These are phyloP conservation scores for Gyps fulvus DNA, from an alignment of 2,113 vertebrate genomes.

Conservation along the genomic window DNA sequence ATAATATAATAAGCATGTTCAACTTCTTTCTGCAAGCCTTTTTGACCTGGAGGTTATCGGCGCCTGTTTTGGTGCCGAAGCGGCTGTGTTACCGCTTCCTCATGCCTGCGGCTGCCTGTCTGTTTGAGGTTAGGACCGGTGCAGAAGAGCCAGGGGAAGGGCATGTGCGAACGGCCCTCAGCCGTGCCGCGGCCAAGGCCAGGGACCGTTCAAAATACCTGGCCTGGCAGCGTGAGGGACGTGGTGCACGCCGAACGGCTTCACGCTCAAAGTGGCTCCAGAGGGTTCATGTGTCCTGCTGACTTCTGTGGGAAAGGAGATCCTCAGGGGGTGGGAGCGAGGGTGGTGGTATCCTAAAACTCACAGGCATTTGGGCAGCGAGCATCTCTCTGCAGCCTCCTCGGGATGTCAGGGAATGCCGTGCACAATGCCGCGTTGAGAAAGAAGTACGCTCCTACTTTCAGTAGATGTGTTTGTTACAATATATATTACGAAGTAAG, in stretches of 20 bases:
- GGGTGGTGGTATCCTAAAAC: neutral
- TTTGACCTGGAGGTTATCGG: neutral
- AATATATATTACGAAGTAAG: neutral
- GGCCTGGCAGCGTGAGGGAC: neutral
- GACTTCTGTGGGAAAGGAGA: neutral
- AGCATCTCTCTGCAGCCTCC: neutral
- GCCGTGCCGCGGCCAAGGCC: accelerated
- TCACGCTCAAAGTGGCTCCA: neutral
- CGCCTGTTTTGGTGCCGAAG: accelerated
- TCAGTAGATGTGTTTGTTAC: neutral
- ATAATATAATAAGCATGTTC: neutral
- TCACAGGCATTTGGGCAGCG: accelerated
- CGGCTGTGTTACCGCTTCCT: neutral
- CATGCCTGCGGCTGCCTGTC: neutral
- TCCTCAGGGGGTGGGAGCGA: accelerated
- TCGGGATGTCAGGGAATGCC: neutral
- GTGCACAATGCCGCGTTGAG: accelerated
- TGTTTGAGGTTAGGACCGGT: accelerated
- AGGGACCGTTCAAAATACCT: neutral
- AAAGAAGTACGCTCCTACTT: neutral
- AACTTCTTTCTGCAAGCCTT: neutral
- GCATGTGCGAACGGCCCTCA: accelerated
- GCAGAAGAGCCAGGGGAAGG: neutral
- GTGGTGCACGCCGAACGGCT: accelerated
- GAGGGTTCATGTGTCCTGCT: neutral